Conservation (phyloP, 2,113 vertebrate genomes). For the Hypomesus transpacificus region DNA sequence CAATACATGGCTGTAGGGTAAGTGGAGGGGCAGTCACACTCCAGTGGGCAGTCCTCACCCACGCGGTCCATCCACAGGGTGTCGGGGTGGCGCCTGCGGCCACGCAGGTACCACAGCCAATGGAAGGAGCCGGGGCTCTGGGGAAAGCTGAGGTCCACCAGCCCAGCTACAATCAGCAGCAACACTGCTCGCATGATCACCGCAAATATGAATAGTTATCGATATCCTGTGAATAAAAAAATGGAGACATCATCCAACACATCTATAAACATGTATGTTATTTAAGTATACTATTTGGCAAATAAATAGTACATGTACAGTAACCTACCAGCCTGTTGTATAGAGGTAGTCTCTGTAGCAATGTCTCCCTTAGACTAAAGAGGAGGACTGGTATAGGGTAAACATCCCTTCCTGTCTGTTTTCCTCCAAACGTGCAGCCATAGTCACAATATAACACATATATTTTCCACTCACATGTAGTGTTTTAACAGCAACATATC, state of each 20-base stretch:
- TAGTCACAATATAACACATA: constrained; percentile 39
- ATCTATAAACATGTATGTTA: background rate
- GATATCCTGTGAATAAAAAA: too few species aligned
- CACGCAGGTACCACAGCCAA: constrained; percentile 54
- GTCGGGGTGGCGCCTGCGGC: constrained; percentile 27
- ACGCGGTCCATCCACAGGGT: constrained; percentile 49
- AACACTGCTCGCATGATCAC: constrained; percentile 47
- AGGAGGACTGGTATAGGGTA: constrained; percentile 35
- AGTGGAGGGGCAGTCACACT: constrained; percentile 83
- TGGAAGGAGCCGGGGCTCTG: constrained; percentile 46
- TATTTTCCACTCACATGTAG: constrained; percentile 39
- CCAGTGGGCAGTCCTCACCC: constrained; percentile 80
- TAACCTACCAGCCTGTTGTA: constrained; percentile 41
- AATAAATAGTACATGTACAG: constrained; percentile 6
- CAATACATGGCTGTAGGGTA: constrained; percentile 94
- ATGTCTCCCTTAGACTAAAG: constrained; percentile 42
- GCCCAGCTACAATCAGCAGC: constrained; percentile 45
- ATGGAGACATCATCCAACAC: background rate
- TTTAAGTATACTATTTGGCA: background rate
- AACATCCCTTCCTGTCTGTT: constrained; percentile 19
- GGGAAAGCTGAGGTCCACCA: constrained; percentile 42
- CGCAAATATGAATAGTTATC: constrained; percentile 1
- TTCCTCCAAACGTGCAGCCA: constrained; percentile 14
- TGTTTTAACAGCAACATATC: constrained; percentile 28
- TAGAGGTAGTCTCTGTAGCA: constrained; percentile 15